phyloP scores from a whole-genome alignment of 2,797 vertebrate genomes.

The Lindbergichthys nudifrons region DNA sequence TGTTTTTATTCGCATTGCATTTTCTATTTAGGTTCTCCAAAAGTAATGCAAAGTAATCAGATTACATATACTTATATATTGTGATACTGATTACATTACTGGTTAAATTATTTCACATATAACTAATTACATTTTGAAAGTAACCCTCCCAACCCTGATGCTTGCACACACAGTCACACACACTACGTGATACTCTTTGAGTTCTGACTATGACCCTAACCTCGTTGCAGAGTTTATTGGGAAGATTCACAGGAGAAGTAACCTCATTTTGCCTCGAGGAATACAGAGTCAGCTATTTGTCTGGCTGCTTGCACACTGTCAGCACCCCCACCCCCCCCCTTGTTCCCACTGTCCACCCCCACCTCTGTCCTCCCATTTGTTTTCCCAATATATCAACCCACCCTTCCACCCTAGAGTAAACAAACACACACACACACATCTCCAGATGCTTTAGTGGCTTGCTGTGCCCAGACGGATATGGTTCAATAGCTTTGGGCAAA shows the following conservation, averaged over 20 bases:
- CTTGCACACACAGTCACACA: constrained; percentile 19
- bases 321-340: constrained; percentile 22
- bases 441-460: constrained; percentile 42
- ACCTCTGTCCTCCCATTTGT: constrained; percentile 43
- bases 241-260: constrained; percentile 67
- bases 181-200: constrained; percentile 66
- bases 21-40: too few relatives aligned
- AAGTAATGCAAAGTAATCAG: too few relatives aligned
- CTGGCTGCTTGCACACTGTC: constrained; percentile 51
- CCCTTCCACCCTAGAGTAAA: constrained; percentile 8
- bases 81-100: too few relatives aligned
- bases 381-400: constrained; percentile 46
- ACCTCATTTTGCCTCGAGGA: constrained; percentile 74
- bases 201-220: constrained; percentile 72
- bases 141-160: too few relatives aligned
- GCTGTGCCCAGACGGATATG: constrained; percentile 41
- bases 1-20: too few relatives aligned
- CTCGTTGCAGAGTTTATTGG: constrained; percentile 76
- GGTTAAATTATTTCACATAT: too few relatives aligned
- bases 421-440: constrained; percentile 18
- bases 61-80: too few relatives aligned
- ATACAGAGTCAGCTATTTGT: constrained; percentile 79
- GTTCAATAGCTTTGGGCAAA: constrained; percentile 56
- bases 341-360: constrained; percentile 28
- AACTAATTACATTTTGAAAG: too few relatives aligned